Evolutionary conservation across 1,140 invertebrate genomes (phyloP), one percentile per base, ranked within the genome.

Genomic region (Trypoxylus dichotomus): DNA sequence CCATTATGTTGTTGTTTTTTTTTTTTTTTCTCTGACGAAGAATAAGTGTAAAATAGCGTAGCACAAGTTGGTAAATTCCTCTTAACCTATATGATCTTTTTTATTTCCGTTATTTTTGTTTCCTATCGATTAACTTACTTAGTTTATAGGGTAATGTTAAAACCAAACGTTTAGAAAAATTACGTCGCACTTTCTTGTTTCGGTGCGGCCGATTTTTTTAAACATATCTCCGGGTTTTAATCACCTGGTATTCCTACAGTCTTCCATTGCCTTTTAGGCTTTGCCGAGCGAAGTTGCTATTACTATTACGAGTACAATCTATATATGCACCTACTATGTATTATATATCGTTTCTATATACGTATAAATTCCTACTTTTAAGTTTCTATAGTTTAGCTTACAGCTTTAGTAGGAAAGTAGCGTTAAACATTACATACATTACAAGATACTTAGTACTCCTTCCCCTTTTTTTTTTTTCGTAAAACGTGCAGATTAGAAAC

Each of bases 191-290:
- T 27, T 10, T 68, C 24, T 68, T 29, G 0, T 2, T 2, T 27
- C 6, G n/a, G 60, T 68, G 42, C n/a, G 42, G 3, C n/a, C 54
- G 74, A 42, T 24, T 58, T 75, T 75, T 75, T n/a, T 47, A 75
- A 75, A 47, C 41, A 75, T 29, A 54, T 43, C 71, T 21, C n/a
- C 68, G 73, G 43, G 42, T 78, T 80, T 79, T 79, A 81, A 81
- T 83, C 81, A 84, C 84, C 83, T 84, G 84, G 83, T 84, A 84
- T 83, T 76, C 83, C 84, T 83, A 85, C 84, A 85, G 84, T 85
- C 84, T 85, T 84, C 81, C 81, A 6, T n/a, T 6, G 60, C 60
- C 60, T 29, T 79, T 68, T 29, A 68, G 60, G 60, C 60, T 29
- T 27, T 27, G 60, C 60, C 60, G 60, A 68, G 27, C 60, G 25